Evolutionary conservation across 2,113 vertebrate genomes (phyloP).

Genomic region (Prionailurus viverrinus): DNA sequence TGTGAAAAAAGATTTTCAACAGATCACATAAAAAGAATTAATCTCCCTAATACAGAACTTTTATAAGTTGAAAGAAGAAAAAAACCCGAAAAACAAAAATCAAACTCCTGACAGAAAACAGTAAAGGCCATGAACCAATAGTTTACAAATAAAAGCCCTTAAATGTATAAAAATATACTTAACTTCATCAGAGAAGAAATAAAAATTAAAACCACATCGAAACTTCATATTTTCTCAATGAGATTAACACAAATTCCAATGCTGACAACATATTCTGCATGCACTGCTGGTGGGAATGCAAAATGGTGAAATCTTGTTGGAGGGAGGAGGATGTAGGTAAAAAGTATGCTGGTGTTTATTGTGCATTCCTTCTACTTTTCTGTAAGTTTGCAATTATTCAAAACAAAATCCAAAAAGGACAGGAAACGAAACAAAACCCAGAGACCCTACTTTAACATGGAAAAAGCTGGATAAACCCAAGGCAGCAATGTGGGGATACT

Average conservation of each 20-base stretch:
- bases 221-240: neutral
- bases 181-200: neutral
- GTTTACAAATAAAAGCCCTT: neutral
- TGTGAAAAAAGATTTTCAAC: neutral
- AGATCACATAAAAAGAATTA: neutral
- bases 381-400: constrained; percentile 37
- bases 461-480: neutral
- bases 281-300: neutral
- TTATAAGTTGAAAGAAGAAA: neutral
- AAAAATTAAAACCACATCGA: neutral
- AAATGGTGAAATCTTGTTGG: neutral
- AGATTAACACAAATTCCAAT: neutral
- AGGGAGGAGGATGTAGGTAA: neutral
- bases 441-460: neutral
- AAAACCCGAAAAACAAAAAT: neutral
- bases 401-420: neutral
- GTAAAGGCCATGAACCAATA: neutral
- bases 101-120: neutral
- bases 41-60: neutral
- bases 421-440: constrained; percentile 18
- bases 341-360: neutral
- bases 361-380: neutral
- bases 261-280: neutral
- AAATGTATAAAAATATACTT: constrained; percentile 2
- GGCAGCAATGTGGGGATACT: neutral